Evolutionary conservation across 2,888 invertebrate species (phyloP), one percentile per base, ranked within the genome.

Genomic region (Elgonia sp.): DNA sequence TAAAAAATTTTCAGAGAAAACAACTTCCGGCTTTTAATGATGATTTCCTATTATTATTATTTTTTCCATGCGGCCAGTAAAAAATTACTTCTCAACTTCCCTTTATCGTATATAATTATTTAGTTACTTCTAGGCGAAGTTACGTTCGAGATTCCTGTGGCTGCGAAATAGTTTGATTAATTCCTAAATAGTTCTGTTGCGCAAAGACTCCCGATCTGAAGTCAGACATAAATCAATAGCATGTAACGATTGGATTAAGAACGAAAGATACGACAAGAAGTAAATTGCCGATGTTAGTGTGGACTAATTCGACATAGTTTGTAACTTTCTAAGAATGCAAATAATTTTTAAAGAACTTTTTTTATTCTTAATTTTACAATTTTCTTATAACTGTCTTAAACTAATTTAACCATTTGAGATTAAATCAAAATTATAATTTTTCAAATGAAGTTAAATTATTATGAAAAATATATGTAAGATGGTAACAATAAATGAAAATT

Each of bases 221-320:
- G 77, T 89, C 82, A 40, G 50, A 79, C 77, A 69, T 86, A 77
- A 89, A 84, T 89, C 86, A 89, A 84, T 89, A 86, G 79, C 62
- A 77, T 67, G 60, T 69, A 85, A 84, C 67, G 86, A 72, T 89
- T 82, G 84, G 67, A 77, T 86, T 76, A 81, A 85, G 86, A 84
- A 87, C 73, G 63, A 87, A 89, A 91, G 92, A 92, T 91, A 90
- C 90, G 91, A 92, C 94, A 94, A 94, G 94, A 94, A 94, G 93
- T 93, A 94, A 94, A 94, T 94, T 94, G 92, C 40, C 63, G 46
- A 46, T 70, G 82, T 70, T 77, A 77, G 84, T 86, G 85, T 29
- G 29, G 1, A 3, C 29, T 29, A 87, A 82, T 83, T 73, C 42
- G 20, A 50, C 72, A 79, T 79, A 65, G 72, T 79, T 79, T 29